Evolutionary conservation across 2,797 vertebrate genomes (phyloP).

Genomic region (Takifugu ocellatus): DNA sequence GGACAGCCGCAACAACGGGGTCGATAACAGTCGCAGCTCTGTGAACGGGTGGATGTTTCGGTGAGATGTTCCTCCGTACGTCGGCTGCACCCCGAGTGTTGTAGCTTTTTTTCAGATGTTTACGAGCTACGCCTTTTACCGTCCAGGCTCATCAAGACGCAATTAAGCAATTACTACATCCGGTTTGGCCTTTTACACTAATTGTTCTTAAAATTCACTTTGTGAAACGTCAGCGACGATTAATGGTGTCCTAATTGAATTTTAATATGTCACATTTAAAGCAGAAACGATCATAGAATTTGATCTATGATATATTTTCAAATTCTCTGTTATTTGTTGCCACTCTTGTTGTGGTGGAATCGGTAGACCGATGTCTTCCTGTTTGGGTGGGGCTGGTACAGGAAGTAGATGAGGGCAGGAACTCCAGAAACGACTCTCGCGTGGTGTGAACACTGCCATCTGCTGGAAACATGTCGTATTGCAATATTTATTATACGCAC

Average conservation of each 20-base stretch:
- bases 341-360: background rate
- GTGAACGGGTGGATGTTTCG: background rate
- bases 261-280: too few species aligned
- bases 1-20: constrained; percentile 7
- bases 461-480: background rate
- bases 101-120: constrained; percentile 38
- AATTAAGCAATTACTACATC: constrained; percentile 1
- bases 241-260: background rate
- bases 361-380: constrained; percentile 23
- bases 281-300: too few species aligned
- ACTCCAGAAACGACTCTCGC: background rate
- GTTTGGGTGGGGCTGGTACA: constrained; percentile 58
- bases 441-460: constrained; percentile 16
- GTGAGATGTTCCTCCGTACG: background rate
- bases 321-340: background rate
- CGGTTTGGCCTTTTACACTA: constrained; percentile 45
- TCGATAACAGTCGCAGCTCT: background rate
- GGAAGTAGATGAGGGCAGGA: constrained; percentile 15
- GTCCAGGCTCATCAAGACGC: background rate
- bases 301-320: background rate
- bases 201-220: background rate
- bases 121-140: constrained; percentile 56
- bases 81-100: background rate
- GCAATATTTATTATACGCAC: background rate
- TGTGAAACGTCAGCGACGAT: too few species aligned